Evolutionary conservation across 2,888 invertebrate genomes (phyloP).

Genomic region (Elmis aenea): DNA sequence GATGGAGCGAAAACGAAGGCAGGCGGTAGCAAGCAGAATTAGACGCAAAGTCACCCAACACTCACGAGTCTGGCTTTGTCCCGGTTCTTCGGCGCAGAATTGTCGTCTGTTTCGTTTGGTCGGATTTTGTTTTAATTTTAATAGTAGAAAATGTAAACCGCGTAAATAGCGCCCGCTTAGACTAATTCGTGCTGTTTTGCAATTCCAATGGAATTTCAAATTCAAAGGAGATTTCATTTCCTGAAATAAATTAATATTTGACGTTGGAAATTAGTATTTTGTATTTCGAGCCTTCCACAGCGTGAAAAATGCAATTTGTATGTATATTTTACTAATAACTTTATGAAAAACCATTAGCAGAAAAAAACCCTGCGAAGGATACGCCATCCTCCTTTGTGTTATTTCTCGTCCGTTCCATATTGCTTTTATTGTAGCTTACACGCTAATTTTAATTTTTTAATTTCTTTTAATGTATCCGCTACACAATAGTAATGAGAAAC

Average conservation of each 20-base stretch:
- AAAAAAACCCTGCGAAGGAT: too few species aligned
- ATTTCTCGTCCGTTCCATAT: too few species aligned
- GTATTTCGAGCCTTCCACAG: too few species aligned
- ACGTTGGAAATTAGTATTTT: conserved; percentile 10
- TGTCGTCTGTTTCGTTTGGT: conserved; percentile 7
- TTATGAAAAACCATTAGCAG: too few species aligned
- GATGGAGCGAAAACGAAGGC: conserved; percentile 16
- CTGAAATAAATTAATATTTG: conserved; percentile 18
- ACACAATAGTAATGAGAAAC: too few species aligned
- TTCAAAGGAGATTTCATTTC: conserved; percentile 18
- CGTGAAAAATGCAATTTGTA: too few species aligned
- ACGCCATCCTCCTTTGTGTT: too few species aligned
- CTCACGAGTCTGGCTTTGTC: neutral
- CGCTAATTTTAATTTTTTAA: too few species aligned
- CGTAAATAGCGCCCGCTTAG: conserved; percentile 17
- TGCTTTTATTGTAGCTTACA: too few species aligned
- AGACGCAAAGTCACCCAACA: conserved; percentile 9
- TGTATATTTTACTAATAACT: too few species aligned
- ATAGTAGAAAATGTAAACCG: conserved; percentile 12
- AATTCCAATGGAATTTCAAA: conserved; percentile 16
- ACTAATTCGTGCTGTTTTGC: conserved; percentile 17
- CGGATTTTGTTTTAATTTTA: conserved; percentile 17
- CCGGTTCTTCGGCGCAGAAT: conserved; percentile 2
- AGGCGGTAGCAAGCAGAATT: conserved; percentile 10
- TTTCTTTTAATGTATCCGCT: too few species aligned